Evolutionary conservation across 2,888 invertebrate genomes (phyloP).

Genomic region (Elysia crispata): DNA sequence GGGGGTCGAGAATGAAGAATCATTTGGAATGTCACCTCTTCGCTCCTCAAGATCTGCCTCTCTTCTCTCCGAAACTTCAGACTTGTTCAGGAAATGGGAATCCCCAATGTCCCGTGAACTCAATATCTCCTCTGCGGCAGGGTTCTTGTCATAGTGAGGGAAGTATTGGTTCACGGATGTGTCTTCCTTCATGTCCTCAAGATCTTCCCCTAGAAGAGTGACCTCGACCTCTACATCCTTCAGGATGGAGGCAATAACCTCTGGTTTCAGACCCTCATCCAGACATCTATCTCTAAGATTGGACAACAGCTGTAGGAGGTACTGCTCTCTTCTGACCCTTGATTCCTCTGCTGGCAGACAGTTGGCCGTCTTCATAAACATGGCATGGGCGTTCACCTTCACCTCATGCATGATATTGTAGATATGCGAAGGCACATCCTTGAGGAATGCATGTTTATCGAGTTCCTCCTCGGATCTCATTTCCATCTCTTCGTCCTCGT

Average conservation of each 20-base stretch:
- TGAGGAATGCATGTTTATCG: slow-evolving; percentile 38
- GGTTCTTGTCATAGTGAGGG: slow-evolving; percentile 15
- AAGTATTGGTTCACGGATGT: slow-evolving; percentile 31
- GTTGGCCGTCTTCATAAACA: slow-evolving; percentile 40
- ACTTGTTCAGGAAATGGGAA: slow-evolving; percentile 36
- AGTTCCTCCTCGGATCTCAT: slow-evolving; percentile 36
- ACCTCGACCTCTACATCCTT: slow-evolving; percentile 45
- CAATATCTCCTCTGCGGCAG: not conserved
- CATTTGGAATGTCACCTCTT: slow-evolving; percentile 26
- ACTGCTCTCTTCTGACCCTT: slow-evolving; percentile 40
- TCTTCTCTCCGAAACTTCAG: not conserved
- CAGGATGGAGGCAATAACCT: slow-evolving; percentile 42
- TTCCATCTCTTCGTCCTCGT: slow-evolving; percentile 46
- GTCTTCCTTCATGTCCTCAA: slow-evolving; percentile 42
- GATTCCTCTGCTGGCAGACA: slow-evolving; percentile 43
- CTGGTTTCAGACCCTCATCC: slow-evolving; percentile 33
- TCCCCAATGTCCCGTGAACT: not conserved
- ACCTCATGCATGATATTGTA: slow-evolving; percentile 45
- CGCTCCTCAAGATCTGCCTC: slow-evolving; percentile 10
- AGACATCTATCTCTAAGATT: slow-evolving; percentile 34
- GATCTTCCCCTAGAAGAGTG: slow-evolving; percentile 30
- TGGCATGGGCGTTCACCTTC: slow-evolving; percentile 42
- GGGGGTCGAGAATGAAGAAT: not conserved
- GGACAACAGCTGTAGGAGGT: slow-evolving; percentile 42
- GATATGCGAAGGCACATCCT: slow-evolving; percentile 36